Conservation (phyloP, 2,113 vertebrate species). For the Odocoileus virginianus region DNA sequence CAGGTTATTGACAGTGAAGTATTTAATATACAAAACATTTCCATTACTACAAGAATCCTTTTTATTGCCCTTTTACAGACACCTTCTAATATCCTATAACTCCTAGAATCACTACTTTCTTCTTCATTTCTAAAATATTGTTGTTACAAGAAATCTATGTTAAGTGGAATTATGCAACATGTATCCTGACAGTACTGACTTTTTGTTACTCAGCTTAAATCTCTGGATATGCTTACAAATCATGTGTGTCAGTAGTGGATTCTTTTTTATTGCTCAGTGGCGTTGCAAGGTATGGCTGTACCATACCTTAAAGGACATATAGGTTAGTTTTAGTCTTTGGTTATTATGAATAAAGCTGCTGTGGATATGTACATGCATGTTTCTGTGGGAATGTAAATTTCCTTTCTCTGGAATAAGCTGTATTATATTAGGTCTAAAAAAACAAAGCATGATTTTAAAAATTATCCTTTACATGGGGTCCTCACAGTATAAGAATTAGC, state of each 20-base stretch:
- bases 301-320: neutral
- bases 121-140: neutral
- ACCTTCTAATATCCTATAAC: neutral
- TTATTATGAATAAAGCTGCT: neutral
- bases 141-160: neutral
- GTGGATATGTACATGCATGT: neutral
- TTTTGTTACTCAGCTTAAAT: neutral
- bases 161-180: neutral
- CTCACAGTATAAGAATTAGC: neutral
- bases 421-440: neutral
- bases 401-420: neutral
- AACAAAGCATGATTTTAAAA: neutral
- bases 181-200: neutral
- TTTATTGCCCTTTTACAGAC: neutral
- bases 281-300: neutral
- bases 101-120: neutral
- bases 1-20: neutral
- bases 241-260: neutral
- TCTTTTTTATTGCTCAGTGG: neutral
- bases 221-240: neutral
- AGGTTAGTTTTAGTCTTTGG: neutral
- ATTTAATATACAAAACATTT: neutral
- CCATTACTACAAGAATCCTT: neutral
- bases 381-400: neutral
- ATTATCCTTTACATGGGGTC: neutral